Base-by-base conservation (phyloP, 2,797 vertebrate genomes). In the Lagodon rhomboides region DNA sequence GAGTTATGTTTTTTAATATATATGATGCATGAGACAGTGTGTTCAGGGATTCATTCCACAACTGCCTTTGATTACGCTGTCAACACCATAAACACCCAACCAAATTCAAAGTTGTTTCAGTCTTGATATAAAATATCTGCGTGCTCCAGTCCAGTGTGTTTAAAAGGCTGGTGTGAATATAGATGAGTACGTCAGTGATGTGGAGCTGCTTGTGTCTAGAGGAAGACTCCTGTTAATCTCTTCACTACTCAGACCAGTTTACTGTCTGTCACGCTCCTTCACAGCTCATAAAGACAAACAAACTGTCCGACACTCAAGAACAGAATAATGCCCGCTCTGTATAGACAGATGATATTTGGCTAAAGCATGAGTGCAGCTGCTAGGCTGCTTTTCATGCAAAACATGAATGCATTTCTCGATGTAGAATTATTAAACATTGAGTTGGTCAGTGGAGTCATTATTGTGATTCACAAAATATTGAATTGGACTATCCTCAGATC, bases 11-110 rank as follows among this genome's bases (percentile, higher is more conserved):
- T 54, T 80, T 60, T 5, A 1, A 47, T 55, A 20, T 34, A 47
- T 60, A 22, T 34, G 30, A 70, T 49, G 0, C 70, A 58, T 30
- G 30, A 27, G 23, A 67, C 61, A 71, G 2, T 38, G 8, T 41
- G 44, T 56, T 75, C 53, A 30, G 53, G 41, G 77, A 75, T 30
- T 15, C 59, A 73, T 79, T 65, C 47, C 27, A 44, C 65, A 72
- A 49, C n/a, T 73, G 56, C 66, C 73, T 16, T 87, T 63, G 68
- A 76, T 84, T 80, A 75, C 73, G 27, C 70, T n/a, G 30, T 79
- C 20, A 38, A 59, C n/a, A 50, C 54, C 38, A 58, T 34, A 73
- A 84, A 77, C 66, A 62, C 18, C 50, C n/a, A 65, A 30, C 47
- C 67, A 60, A 63, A 67, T 27, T 27, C 49, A 77, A 25, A 68